Evolutionary conservation across 2,888 invertebrate species (phyloP).

Genomic region (Sminthurides aquaticus): DNA sequence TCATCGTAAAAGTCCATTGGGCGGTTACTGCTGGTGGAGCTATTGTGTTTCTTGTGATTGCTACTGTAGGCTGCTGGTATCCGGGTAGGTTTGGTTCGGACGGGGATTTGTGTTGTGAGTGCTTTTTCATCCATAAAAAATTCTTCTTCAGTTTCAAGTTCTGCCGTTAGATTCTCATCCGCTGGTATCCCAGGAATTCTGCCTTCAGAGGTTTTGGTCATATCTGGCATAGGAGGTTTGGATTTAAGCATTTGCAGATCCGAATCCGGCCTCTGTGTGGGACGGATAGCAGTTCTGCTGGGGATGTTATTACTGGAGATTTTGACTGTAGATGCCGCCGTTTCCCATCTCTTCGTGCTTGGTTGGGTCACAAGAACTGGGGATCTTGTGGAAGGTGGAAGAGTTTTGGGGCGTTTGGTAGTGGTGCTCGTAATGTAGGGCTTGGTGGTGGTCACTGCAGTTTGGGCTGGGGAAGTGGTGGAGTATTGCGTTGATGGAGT

Average conservation of each 20-base stretch:
- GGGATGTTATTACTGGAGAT: conserved; percentile 5
- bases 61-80: conserved; percentile 15
- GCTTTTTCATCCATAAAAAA: conserved; percentile 11
- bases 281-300: conserved; percentile 10
- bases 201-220: not conserved
- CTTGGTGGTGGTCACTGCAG: conserved; percentile 16
- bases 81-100: conserved; percentile 25
- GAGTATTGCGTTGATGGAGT: not conserved
- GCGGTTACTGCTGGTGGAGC: conserved; percentile 31
- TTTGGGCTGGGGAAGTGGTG: conserved; percentile 17
- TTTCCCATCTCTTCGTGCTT: conserved; percentile 1
- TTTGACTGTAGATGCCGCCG: not conserved
- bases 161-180: conserved; percentile 27
- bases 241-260: conserved; percentile 2
- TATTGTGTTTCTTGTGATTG: conserved; percentile 24
- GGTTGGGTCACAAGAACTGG: not conserved
- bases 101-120: conserved; percentile 16
- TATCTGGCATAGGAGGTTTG: conserved; percentile 8
- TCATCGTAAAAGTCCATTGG: conserved; percentile 43
- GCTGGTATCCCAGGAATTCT: conserved; percentile 29
- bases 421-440: conserved; percentile 13
- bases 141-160: conserved; percentile 23
- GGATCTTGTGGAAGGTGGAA: not conserved
- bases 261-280: conserved; percentile 11
- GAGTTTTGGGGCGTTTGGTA: not conserved